These are phyloP conservation scores for Lepus townsendii DNA, from an alignment of 2,797 vertebrate genomes.

Conservation along the genomic window DNA sequence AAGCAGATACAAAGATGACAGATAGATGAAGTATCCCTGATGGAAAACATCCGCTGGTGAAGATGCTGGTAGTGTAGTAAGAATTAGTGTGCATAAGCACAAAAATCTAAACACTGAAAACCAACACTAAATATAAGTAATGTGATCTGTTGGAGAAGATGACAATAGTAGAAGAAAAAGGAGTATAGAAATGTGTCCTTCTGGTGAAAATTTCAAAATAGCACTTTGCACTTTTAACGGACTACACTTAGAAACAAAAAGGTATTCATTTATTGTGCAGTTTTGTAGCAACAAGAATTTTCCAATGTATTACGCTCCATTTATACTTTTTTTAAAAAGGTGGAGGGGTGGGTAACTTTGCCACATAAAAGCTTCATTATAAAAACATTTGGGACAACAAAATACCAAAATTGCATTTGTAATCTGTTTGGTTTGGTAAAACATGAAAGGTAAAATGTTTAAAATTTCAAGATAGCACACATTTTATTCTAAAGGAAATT, in stretches of 20 bases:
- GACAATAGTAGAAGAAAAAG: not conserved
- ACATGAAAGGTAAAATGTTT: not conserved
- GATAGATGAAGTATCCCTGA: slow-evolving; percentile 84
- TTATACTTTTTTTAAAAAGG: not conserved
- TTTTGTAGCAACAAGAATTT: slow-evolving; percentile 11
- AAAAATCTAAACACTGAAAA: slow-evolving; percentile 14
- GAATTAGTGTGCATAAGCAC: slow-evolving; percentile 16
- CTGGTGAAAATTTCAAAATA: slow-evolving; percentile 39
- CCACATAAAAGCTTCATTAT: not conserved
- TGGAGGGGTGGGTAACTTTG: not conserved
- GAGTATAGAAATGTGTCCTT: not conserved
- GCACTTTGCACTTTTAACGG: not conserved
- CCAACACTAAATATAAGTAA: not conserved
- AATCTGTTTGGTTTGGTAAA: not conserved
- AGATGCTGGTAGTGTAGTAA: slow-evolving; percentile 58
- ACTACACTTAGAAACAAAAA: slow-evolving; percentile 4
- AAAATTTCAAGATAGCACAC: not conserved
- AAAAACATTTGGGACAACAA: not conserved
- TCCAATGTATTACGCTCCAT: not conserved
- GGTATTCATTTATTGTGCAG: not conserved
- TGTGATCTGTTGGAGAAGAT: slow-evolving; percentile 30
- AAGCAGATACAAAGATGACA: slow-evolving; percentile 85
- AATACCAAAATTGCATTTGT: not conserved
- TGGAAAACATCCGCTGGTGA: slow-evolving; percentile 77
- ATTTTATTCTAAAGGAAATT: not conserved